A percentile compares a stretch with the other conserved stretches of the same genome.
These are phyloP conservation scores for Rynchops niger DNA, from an alignment of 2,113 vertebrate species.

Conservation along the genomic window DNA sequence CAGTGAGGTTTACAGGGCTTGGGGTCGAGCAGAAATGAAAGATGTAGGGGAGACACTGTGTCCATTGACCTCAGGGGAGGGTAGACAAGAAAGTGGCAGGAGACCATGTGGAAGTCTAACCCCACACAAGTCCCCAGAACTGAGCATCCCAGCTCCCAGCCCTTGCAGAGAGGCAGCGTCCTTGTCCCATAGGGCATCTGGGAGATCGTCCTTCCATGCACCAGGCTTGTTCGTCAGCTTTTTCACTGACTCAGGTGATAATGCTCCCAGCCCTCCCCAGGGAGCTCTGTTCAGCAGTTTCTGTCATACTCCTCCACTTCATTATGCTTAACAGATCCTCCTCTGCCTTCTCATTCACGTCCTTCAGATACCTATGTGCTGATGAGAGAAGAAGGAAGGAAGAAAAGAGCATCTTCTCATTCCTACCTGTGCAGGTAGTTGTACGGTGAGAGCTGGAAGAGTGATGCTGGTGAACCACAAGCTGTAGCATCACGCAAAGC, in stretches of 20 bases:
- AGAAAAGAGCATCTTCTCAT: background rate
- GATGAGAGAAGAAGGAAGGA: background rate
- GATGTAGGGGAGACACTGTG: fast-evolving
- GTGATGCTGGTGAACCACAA: background rate
- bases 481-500: background rate
- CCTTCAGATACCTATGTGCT: background rate
- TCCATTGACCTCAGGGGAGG: background rate
- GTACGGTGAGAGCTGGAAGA: background rate
- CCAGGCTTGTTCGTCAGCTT: background rate
- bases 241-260: slow-evolving; percentile 13
- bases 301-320: slow-evolving; percentile 13
- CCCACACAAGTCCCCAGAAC: fast-evolving
- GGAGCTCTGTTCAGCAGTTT: slow-evolving; percentile 11
- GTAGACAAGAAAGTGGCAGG: fast-evolving
- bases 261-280: background rate
- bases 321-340: slow-evolving; percentile 26
- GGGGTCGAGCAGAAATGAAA: background rate
- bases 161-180: background rate
- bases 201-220: background rate
- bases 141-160: background rate
- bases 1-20: fast-evolving
- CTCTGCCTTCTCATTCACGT: background rate
- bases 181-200: background rate
- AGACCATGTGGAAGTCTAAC: fast-evolving
- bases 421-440: background rate